phyloP scores from a whole-genome alignment of 92 coral and sea anemone genomes.

The Epizoanthus ramosus region DNA sequence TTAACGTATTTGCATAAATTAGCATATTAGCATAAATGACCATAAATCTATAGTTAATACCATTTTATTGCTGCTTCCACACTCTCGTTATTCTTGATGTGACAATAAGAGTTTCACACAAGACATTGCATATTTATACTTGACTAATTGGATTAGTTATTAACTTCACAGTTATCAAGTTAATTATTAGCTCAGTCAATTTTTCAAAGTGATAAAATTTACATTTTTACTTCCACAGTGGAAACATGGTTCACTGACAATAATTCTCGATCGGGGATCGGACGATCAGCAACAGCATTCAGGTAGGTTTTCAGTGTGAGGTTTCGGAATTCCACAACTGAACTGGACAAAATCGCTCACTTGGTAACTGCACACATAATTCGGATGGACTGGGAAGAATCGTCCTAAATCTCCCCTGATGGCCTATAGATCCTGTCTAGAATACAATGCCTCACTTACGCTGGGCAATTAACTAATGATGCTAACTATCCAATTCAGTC shows the following conservation, averaged over 20 bases:
- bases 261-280: too few relatives aligned
- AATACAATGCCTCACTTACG: too few relatives aligned
- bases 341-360: too few relatives aligned
- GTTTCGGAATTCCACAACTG: too few relatives aligned
- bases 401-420: too few relatives aligned
- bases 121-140: not conserved
- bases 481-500: not conserved
- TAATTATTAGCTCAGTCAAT: not conserved
- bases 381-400: too few relatives aligned
- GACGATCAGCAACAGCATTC: too few relatives aligned
- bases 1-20: not conserved
- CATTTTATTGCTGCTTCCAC: not conserved
- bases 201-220: not conserved
- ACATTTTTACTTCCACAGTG: not conserved
- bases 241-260: too few relatives aligned
- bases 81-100: too few relatives aligned
- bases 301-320: too few relatives aligned
- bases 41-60: not conserved
- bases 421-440: too few relatives aligned
- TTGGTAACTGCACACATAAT: too few relatives aligned
- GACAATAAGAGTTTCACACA: not conserved
- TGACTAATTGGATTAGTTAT: not conserved
- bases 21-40: not conserved
- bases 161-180: not conserved
- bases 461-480: not conserved